Evolutionary conservation across 2,797 vertebrate genomes (phyloP).

Genomic region (Pachyuromys duprasi): DNA sequence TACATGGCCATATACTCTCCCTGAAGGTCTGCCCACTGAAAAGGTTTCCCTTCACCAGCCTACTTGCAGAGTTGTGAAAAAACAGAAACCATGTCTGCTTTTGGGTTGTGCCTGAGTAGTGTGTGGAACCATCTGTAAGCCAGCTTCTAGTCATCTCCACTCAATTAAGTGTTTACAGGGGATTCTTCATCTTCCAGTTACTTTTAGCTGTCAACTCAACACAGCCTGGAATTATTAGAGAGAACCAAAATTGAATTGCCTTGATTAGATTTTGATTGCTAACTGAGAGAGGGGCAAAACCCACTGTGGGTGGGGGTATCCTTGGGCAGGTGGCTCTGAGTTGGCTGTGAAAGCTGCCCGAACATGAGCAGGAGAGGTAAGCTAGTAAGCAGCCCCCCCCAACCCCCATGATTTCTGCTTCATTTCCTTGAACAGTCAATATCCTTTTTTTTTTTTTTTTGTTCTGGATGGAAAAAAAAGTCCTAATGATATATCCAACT

Average conservation of each 20-base stretch:
- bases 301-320: neutral
- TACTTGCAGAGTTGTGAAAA: neutral
- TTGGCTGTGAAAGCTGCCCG: neutral
- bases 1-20: accelerated
- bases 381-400: neutral
- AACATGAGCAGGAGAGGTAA: neutral
- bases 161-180: neutral
- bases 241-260: neutral
- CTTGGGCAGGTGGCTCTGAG: neutral
- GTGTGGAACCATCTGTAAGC: neutral
- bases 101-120: neutral
- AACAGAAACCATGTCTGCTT: neutral
- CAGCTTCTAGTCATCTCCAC: neutral
- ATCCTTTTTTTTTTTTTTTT: too few species aligned
- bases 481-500: too few species aligned
- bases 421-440: too few species aligned
- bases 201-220: neutral
- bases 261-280: neutral
- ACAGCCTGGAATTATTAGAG: neutral
- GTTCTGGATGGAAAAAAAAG: too few species aligned
- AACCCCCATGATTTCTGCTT: neutral
- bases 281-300: neutral
- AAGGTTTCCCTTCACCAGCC: neutral
- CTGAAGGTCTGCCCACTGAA: neutral
- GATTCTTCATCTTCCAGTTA: neutral